Conservation (phyloP, 1,140 invertebrate genomes). For the Apis dorsata region DNA sequence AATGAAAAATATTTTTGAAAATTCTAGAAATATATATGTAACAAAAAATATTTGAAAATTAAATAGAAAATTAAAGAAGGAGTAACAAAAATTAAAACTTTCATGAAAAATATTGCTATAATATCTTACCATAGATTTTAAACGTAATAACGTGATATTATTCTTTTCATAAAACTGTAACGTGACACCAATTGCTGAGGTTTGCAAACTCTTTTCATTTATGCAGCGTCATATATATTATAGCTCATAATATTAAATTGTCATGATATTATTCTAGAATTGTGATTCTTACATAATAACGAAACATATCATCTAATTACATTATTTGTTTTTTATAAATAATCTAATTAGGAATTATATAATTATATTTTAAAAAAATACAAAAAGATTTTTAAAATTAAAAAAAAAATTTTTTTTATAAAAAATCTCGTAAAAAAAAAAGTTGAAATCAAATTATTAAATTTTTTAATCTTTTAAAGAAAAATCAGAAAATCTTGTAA, state of each 20-base stretch:
- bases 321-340: constrained; percentile 63
- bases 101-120: background rate
- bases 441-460: background rate
- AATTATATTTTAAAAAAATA: background rate
- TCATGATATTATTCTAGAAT: constrained; percentile 56
- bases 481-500: too few relatives aligned
- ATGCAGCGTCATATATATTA: constrained; percentile 42
- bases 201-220: constrained; percentile 46
- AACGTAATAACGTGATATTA: background rate
- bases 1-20: background rate
- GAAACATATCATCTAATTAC: constrained; percentile 46
- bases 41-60: background rate
- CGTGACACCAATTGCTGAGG: constrained; percentile 34
- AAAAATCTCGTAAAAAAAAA: background rate
- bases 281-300: constrained; percentile 65
- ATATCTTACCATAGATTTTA: background rate
- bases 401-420: background rate
- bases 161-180: constrained; percentile 22
- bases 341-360: constrained; percentile 22
- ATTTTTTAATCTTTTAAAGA: background rate
- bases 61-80: background rate
- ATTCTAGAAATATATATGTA: background rate
- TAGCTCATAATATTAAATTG: constrained; percentile 58
- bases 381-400: background rate
- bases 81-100: background rate